Percentiles rank a stretch among this genome's conserved stretches.
Conservation (phyloP, 2,113 vertebrate species). For the Dasyornis broadbenti region DNA sequence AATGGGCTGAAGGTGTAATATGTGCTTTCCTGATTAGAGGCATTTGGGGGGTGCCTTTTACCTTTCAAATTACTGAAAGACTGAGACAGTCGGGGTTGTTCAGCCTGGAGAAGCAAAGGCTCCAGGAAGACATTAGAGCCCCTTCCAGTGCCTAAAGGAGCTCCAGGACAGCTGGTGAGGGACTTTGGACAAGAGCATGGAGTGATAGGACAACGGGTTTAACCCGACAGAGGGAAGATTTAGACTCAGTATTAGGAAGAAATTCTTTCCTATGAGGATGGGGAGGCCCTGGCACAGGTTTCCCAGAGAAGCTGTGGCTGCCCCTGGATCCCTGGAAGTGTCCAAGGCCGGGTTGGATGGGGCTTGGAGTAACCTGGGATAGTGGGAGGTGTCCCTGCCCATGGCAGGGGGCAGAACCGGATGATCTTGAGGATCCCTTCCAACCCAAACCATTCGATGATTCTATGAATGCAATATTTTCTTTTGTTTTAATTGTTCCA, state of each 20-base stretch:
- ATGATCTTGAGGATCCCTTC: not conserved
- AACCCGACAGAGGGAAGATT: not conserved
- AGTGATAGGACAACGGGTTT: not conserved
- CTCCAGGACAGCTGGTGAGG: not conserved
- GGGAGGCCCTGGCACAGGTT: rapidly evolving
- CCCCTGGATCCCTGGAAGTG: not conserved
- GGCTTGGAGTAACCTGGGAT: rapidly evolving
- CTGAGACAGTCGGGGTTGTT: not conserved
- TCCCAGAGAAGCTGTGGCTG: not conserved
- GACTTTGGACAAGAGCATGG: not conserved
- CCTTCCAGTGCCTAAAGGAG: not conserved
- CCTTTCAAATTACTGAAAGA: not conserved
- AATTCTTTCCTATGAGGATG: not conserved
- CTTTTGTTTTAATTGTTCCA: not conserved
- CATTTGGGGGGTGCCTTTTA: not conserved
- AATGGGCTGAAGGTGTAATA: not conserved
- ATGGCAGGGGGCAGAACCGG: too few relatives aligned
- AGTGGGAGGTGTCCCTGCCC: not conserved
- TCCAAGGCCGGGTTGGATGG: rapidly evolving
- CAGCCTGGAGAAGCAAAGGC: not conserved
- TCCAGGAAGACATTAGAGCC: not conserved
- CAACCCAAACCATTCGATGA: not conserved
- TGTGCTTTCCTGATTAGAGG: not conserved
- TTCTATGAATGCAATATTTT: not conserved
- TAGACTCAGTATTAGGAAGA: not conserved